These are phyloP conservation scores for Sceloporus undulatus DNA, from an alignment of 2,113 vertebrate species.

Conservation along the genomic window DNA sequence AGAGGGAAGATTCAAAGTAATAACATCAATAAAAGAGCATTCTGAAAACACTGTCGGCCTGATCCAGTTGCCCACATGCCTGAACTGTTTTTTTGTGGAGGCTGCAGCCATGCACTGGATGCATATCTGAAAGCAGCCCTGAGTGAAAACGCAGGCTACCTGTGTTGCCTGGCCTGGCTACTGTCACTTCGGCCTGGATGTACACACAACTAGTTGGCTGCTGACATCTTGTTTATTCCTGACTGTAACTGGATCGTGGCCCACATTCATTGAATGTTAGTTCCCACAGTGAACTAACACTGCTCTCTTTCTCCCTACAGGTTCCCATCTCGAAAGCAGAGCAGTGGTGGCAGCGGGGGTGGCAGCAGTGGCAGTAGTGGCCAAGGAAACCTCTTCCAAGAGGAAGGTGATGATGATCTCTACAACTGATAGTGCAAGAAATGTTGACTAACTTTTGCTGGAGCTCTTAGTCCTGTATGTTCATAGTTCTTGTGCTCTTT, in stretches of 20 bases:
- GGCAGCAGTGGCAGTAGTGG: conserved; percentile 55
- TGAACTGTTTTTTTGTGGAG: background rate
- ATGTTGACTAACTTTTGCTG: background rate
- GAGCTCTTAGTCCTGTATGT: background rate
- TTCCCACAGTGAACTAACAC: conserved; percentile 23
- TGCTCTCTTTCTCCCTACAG: conserved; percentile 48
- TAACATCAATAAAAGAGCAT: background rate
- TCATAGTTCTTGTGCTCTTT: conserved; percentile 20
- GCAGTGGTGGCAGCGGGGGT: conserved; percentile 56
- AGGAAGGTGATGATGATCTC: conserved; percentile 80
- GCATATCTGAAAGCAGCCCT: background rate
- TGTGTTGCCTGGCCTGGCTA: background rate
- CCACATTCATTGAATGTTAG: background rate
- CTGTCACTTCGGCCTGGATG: no score
- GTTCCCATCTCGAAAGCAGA: conserved; percentile 75
- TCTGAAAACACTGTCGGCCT: background rate
- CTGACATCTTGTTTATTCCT: background rate
- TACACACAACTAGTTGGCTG: background rate
- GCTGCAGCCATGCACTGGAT: background rate
- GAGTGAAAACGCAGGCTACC: background rate
- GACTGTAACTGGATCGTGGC: background rate
- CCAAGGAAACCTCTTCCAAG: conserved; percentile 66
- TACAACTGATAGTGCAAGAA: conserved; percentile 74
- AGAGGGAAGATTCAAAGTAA: background rate
- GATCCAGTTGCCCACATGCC: background rate